These are phyloP conservation scores for Latrodectus elegans DNA, from an alignment of 2,888 invertebrate genomes.

Conservation along the genomic window DNA sequence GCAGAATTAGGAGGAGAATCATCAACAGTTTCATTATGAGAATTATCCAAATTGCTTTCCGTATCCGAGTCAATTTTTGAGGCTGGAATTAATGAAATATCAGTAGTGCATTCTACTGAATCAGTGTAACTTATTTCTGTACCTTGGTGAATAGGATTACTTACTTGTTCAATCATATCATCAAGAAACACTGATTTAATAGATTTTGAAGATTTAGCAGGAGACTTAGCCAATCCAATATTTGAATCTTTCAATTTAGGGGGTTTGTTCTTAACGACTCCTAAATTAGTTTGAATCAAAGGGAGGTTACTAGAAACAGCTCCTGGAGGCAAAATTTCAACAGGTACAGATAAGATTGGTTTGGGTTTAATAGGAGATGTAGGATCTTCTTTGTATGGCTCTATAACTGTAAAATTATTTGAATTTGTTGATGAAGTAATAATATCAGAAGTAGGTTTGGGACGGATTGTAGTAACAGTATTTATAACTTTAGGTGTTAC, in stretches of 20 bases:
- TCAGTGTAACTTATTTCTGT: slow-evolving; percentile 10
- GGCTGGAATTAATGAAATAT: background rate
- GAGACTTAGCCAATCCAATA: background rate
- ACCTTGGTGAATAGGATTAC: slow-evolving; percentile 5
- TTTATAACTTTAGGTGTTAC: background rate
- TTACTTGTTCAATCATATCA: slow-evolving; percentile 37
- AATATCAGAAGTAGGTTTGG: slow-evolving; percentile 38
- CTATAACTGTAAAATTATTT: slow-evolving; percentile 53
- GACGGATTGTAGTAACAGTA: slow-evolving; percentile 10
- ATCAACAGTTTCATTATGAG: background rate
- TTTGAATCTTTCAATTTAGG: too few species aligned
- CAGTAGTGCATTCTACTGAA: background rate
- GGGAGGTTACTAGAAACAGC: slow-evolving; percentile 6
- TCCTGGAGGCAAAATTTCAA: slow-evolving; percentile 37
- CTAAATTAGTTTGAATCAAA: background rate
- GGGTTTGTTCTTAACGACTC: background rate
- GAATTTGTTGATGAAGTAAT: slow-evolving; percentile 3
- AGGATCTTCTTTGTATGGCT: slow-evolving; percentile 50
- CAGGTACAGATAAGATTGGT: slow-evolving; percentile 47
- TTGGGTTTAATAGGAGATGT: slow-evolving; percentile 43
- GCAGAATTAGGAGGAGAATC: background rate
- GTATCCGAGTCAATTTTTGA: background rate
- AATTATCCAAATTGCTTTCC: background rate
- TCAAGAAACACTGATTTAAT: slow-evolving; percentile 42
- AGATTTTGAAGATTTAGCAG: slow-evolving; percentile 20